Conservation (phyloP, 2,113 vertebrate species). For the Epinephelus lanceolatus region DNA sequence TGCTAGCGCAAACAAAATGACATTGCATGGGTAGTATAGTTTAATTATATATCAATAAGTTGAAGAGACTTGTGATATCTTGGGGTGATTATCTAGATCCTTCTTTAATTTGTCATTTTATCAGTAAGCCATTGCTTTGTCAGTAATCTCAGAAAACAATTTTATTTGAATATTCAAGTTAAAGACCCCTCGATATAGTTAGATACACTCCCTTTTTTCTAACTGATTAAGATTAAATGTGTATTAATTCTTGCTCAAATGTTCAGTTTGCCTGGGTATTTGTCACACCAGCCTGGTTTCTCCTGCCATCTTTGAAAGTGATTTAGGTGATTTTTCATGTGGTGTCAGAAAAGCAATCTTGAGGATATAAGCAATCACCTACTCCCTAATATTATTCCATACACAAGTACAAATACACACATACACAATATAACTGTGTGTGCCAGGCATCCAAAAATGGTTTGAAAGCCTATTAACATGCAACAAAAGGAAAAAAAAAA, state of each 20-base stretch:
- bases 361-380: conserved; percentile 28
- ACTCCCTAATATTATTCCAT: conserved; percentile 20
- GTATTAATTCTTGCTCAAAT: conserved; percentile 16
- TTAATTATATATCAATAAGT: conserved; percentile 2
- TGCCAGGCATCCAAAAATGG: conserved; percentile 15
- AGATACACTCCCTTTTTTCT: background rate
- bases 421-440: conserved; percentile 11
- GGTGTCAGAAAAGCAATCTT: conserved; percentile 54
- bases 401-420: conserved; percentile 26
- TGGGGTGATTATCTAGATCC: background rate
- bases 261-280: conserved; percentile 13
- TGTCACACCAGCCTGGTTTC: conserved; percentile 24
- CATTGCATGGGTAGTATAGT: background rate
- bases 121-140: background rate
- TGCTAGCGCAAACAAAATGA: background rate
- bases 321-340: conserved; percentile 51
- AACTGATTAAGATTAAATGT: conserved; percentile 4
- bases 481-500: conserved; percentile 5
- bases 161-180: background rate
- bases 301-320: conserved; percentile 21
- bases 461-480: conserved; percentile 15
- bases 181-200: background rate
- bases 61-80: background rate
- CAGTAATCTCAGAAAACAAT: background rate
- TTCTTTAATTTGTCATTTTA: background rate